Percentiles rank a stretch among this genome's conserved stretches.
Conservation (phyloP, 2,797 vertebrate species). For the Pseudocheirus occidentalis region DNA sequence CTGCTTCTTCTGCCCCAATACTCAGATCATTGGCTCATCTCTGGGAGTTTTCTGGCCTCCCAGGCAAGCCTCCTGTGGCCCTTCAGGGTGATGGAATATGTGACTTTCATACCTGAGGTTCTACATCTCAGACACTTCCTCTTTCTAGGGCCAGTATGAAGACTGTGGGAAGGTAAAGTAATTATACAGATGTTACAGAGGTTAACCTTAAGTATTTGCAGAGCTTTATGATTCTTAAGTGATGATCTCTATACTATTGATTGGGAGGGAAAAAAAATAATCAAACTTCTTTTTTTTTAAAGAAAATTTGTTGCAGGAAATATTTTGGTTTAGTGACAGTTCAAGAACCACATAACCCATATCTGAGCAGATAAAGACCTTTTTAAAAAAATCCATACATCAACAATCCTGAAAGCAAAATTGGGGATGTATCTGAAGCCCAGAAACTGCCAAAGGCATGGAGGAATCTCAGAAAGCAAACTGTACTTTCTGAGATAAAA, state of each 20-base stretch:
- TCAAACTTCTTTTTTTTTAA: background rate
- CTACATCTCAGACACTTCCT: background rate
- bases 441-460: slow-evolving; percentile 10
- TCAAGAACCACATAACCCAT: background rate
- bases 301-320: background rate
- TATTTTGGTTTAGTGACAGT: background rate
- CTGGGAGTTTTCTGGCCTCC: background rate
- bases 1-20: background rate
- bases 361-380: background rate
- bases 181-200: background rate
- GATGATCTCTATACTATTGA: background rate
- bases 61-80: background rate
- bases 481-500: background rate
- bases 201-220: background rate
- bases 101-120: background rate
- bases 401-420: slow-evolving; percentile 2
- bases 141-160: background rate
- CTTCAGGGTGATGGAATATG: background rate
- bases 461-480: slow-evolving; percentile 27
- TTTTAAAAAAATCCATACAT: background rate
- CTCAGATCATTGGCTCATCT: background rate
- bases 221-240: background rate
- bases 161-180: background rate
- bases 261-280: background rate
- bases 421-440: background rate